Base-by-base conservation (phyloP, 2,888 invertebrate species). In the Gastrophysa polygoni region DNA sequence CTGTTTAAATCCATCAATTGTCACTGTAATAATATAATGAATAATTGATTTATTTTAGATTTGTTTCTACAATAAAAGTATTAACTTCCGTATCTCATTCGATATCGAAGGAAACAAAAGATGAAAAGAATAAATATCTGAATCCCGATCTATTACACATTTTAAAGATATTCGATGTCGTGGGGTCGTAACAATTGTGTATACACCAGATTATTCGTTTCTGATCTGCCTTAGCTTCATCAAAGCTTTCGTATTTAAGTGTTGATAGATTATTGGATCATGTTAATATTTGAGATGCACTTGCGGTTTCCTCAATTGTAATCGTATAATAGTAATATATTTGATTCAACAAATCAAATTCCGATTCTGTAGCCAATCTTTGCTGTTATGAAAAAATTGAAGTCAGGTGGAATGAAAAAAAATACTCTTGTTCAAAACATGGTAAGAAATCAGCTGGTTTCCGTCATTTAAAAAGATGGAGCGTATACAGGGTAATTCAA, bases 11-110 rank as follows among this genome's bases (percentile, higher is more conserved):
- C 24, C n/a, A 28, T 43, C 54, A 54, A 54, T 24, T 54, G 17
- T 43, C 17, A 14, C n/a, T 7, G 18, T 32, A 43, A 43, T 54
- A 54, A 54, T 54, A 54, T 54, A 52, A 17, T 54, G 54, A 54
- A 38, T 32, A 32, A 32, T 38, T 38, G 4, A 38, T 38, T 38
- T n/a, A 38, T 10, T n/a, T 14, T 38, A 38, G 38, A 14, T 38
- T 14, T 3, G 38, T 38, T 38, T 10, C 38, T 38, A 38, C 38
- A 38, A 38, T n/a, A n/a, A 38, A 14, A 38, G 38, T 38, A 38
- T 38, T 38, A 38, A 38, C 38, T 38, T 14, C 38, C 38, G 14
- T 11, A 11, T 38, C 14, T 14, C 14, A 38, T 38, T 32, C 14
- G n/a, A 38, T 38, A 38, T 38, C 38, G 6, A 6, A 38, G 38